These are phyloP conservation scores for Poeciliopsis paucimaculata DNA, from an alignment of 2,797 vertebrate species.

Conservation along the genomic window DNA sequence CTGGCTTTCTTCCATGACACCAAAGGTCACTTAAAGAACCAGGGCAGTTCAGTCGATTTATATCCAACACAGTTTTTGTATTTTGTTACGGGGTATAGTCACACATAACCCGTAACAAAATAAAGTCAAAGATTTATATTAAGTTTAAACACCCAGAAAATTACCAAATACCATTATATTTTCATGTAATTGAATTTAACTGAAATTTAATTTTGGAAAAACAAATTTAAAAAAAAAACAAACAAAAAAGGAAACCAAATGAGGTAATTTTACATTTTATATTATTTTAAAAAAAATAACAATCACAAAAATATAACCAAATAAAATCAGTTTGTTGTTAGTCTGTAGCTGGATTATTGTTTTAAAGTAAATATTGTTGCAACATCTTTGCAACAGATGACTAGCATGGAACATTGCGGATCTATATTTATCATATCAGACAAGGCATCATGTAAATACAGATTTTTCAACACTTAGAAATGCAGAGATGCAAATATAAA, in stretches of 20 bases:
- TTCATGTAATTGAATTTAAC: neutral
- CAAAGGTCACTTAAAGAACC: slow-evolving; percentile 21
- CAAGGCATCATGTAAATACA: neutral
- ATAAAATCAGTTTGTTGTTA: neutral
- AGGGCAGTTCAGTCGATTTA: slow-evolving; percentile 10
- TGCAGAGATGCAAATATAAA: neutral
- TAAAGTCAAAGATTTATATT: neutral
- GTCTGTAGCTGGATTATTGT: neutral
- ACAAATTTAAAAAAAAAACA: neutral
- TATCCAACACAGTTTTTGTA: neutral
- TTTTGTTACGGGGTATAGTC: neutral
- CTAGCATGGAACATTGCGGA: neutral
- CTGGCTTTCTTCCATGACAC: slow-evolving; percentile 45
- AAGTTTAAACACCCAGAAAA: neutral
- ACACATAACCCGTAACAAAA: neutral
- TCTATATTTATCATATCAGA: neutral
- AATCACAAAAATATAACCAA: neutral
- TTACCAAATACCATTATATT: neutral
- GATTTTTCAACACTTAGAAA: neutral
- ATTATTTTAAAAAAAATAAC: neutral
- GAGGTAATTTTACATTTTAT: neutral
- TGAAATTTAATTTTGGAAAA: neutral
- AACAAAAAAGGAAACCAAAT: neutral
- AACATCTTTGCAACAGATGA: neutral
- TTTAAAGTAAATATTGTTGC: neutral